Base-by-base conservation (phyloP, 2,888 invertebrate species). In the Macrosiphum euphorbiae region DNA sequence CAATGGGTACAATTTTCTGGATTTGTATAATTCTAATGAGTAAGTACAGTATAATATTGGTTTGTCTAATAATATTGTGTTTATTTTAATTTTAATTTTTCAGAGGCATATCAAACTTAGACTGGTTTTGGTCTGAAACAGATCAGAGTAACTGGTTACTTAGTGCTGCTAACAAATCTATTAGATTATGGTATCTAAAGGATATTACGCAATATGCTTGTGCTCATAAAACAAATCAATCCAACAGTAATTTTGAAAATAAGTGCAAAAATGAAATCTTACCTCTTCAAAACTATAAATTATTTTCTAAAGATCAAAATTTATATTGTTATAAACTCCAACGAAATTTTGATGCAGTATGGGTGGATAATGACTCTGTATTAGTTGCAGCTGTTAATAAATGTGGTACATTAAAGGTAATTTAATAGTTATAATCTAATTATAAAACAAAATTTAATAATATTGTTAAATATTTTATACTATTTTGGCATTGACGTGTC, bases 151-250 rank as follows among this genome's bases (percentile, higher is more conserved):
- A 50, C 35, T 94, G 94, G 94, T 94, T 94, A 67, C 88, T 94
- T 44, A 94, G 94, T 47, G 94, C 94, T 28, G 67, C 94, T 20
- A 84, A 94, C n/a, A 84, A 88, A 50, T 91, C 91, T 88, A 91
- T 94, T 85, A 58, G 91, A 67, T 86, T 94, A 10, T 94, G 94
- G 94, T 86, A 86, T 86, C 3, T 94, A 84, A 88, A 94, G 47
- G 87, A 90, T 61, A 86, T 90, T 11, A 50, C 52, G 13, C 55
- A 94, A 26, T 90, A 85, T 67, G 50, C 85, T 35, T 90, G 94
- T 90, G 35, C 58, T 87, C n/a, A 58, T 90, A 24, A 24, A 35
- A 58, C 55, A 35, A 5, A 24, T 52, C 28, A 78, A n/a, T 55
- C 78, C 13, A 55, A 11, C 35, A 78, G 10, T 78, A 3, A 35